A percentile compares a stretch with the other conserved stretches of the same genome.
Evolutionary conservation across 1,140 invertebrate genomes (phyloP).

Genomic region (Neodiprion virginianus): DNA sequence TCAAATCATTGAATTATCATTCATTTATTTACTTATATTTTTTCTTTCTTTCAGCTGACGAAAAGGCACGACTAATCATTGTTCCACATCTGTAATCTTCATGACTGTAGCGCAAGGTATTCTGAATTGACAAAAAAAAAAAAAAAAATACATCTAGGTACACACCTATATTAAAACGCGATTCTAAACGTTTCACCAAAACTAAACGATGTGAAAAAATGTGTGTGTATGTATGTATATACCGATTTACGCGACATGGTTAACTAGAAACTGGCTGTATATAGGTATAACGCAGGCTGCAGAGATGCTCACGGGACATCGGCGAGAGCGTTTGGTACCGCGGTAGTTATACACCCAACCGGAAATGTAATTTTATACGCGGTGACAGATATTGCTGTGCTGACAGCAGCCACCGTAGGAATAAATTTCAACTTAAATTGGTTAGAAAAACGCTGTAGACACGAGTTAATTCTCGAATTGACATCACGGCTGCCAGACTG

Average conservation of each 20-base stretch:
- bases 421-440: slow-evolving; percentile 12
- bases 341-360: neutral
- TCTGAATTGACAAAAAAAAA: no score
- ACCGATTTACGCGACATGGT: neutral
- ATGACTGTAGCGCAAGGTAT: no score
- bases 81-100: no score
- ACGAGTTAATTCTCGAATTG: slow-evolving; percentile 9
- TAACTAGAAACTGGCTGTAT: slow-evolving; percentile 6
- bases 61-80: no score
- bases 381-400: slow-evolving; percentile 11
- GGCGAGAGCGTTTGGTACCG: neutral
- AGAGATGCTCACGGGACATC: no score
- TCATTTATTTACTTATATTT: no score
- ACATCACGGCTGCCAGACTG: neutral
- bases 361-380: slow-evolving; percentile 14
- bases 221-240: neutral
- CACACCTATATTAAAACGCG: no score
- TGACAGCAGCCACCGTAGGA: slow-evolving; percentile 7
- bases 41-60: no score
- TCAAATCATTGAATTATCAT: no score
- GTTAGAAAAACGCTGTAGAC: slow-evolving; percentile 6
- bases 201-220: neutral
- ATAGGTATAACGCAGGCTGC: no score
- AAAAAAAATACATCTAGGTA: no score
- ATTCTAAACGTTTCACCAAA: no score